phyloP scores from a whole-genome alignment of 2,888 invertebrate species.

The Tryphoninae sp. region DNA sequence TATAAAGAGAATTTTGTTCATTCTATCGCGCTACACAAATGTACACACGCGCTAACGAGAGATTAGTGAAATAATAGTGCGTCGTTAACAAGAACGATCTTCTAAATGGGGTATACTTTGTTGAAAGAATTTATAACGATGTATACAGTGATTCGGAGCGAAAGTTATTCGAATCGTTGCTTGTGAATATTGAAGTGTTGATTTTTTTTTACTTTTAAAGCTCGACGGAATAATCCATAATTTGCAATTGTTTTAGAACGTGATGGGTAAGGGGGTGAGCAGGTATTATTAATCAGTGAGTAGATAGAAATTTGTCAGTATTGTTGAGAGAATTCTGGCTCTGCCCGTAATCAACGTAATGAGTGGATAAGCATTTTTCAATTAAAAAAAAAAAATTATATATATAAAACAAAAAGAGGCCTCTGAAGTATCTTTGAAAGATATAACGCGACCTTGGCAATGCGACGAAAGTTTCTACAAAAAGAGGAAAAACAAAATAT shows the following conservation, averaged over 20 bases:
- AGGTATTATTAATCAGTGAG: constrained; percentile 25
- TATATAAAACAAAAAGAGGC: constrained; percentile 11
- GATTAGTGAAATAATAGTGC: constrained; percentile 47
- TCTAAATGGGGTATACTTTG: constrained; percentile 58
- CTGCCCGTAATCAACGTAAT: constrained; percentile 29
- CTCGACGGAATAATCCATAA: constrained; percentile 30
- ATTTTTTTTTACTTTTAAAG: constrained; percentile 44
- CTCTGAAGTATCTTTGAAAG: constrained; percentile 50
- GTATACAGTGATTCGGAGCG: constrained; percentile 52
- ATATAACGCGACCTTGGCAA: constrained; percentile 36
- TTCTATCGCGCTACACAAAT: constrained; percentile 16
- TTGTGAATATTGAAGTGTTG: constrained; percentile 58
- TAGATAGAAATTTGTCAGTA: constrained; percentile 53
- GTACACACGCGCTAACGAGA: constrained; percentile 38
- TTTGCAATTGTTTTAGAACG: constrained; percentile 21
- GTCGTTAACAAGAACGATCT: constrained; percentile 53
- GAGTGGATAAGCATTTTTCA: constrained; percentile 32
- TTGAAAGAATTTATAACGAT: constrained; percentile 62
- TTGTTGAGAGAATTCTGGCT: constrained; percentile 40
- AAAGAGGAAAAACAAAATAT: not conserved
- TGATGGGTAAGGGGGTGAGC: constrained; percentile 3
- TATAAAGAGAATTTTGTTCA: constrained; percentile 28
- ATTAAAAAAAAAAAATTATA: constrained; percentile 29
- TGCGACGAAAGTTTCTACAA: constrained; percentile 14
- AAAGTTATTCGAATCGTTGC: constrained; percentile 55